Evolutionary conservation across 2,797 vertebrate genomes (phyloP).

Genomic region (Anguilla marmorata): DNA sequence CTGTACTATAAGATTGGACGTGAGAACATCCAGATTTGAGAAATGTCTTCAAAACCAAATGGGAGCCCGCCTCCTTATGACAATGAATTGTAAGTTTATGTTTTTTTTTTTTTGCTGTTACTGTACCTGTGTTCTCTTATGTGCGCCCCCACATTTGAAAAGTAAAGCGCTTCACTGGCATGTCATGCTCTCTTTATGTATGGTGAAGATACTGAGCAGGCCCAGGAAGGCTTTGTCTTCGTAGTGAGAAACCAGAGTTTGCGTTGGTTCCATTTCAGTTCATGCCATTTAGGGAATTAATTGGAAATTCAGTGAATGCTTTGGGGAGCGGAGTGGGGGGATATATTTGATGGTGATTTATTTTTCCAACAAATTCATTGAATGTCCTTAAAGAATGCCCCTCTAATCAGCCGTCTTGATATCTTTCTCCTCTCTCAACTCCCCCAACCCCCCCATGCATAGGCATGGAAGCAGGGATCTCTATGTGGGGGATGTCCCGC

Average conservation of each 20-base stretch:
- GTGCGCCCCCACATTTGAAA: background rate
- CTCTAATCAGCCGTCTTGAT: background rate
- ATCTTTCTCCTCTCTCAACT: background rate
- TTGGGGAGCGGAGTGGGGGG: background rate
- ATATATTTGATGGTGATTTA: background rate
- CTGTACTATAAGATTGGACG: background rate
- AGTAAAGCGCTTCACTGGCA: background rate
- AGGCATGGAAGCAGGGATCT: slow-evolving; percentile 47
- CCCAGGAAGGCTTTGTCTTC: background rate
- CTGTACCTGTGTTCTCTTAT: background rate
- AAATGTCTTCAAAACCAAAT: slow-evolving; percentile 78
- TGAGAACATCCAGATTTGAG: slow-evolving; percentile 27
- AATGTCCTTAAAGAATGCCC: background rate
- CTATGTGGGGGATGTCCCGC: slow-evolving; percentile 53
- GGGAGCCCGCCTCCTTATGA: slow-evolving; percentile 89
- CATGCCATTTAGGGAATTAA: background rate
- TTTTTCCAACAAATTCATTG: background rate
- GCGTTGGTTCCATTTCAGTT: background rate
- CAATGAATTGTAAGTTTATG: slow-evolving; percentile 76
- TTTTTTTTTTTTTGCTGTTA: background rate
- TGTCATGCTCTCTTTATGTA: background rate
- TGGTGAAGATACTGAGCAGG: background rate
- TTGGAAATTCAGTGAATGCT: background rate
- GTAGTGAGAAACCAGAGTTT: background rate
- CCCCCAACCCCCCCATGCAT: slow-evolving; percentile 41